Evolutionary conservation across 37 sponge, comb jelly and placozoan genomes (phyloP).

Genomic region (Aplysina aerophoba): DNA sequence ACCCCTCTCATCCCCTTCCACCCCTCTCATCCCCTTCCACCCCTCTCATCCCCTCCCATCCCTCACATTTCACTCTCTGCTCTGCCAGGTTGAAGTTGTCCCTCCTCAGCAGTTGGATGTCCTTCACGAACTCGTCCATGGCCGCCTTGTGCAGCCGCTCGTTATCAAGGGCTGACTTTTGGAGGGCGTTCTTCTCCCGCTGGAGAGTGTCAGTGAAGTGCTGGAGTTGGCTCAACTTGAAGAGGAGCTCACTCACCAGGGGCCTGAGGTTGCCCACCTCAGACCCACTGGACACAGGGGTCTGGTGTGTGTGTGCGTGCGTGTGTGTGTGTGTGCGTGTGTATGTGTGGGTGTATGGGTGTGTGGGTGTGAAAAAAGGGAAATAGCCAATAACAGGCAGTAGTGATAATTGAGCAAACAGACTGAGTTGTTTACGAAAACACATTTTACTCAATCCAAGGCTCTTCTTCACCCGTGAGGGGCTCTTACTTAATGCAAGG

Average conservation of each 20-base stretch:
- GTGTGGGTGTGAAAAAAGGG: no score
- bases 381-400: no score
- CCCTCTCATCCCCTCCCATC: slow-evolving; percentile 3
- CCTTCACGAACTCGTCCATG: background rate
- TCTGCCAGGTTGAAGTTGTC: slow-evolving; percentile 21
- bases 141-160: slow-evolving; percentile 9
- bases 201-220: slow-evolving; percentile 27
- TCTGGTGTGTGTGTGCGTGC: no score
- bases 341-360: no score
- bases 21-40: background rate
- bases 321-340: no score
- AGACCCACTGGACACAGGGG: background rate
- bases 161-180: background rate
- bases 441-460: no score
- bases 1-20: background rate
- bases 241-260: slow-evolving; percentile 7
- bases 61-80: slow-evolving; percentile 26
- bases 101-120: background rate
- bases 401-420: no score
- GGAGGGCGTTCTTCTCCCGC: slow-evolving; percentile 29
- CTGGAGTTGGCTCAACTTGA: slow-evolving; percentile 31
- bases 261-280: slow-evolving; percentile 1
- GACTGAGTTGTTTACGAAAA: no score
- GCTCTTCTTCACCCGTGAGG: no score
- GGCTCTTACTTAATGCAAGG: no score